Conservation (phyloP, 2,888 invertebrate species). For the Psylliodes chrysocephalus region DNA sequence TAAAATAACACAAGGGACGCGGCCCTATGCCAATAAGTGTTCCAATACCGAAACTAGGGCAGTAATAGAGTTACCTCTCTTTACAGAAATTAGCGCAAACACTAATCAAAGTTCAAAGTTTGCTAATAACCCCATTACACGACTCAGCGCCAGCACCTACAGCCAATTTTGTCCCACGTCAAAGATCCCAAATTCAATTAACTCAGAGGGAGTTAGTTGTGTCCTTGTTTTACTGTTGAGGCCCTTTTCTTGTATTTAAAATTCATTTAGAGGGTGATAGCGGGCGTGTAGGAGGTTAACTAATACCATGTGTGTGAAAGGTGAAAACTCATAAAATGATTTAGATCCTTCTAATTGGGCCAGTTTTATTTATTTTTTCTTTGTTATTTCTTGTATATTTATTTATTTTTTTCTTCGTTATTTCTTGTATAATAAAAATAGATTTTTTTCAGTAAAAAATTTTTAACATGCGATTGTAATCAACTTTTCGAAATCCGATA, state of each 20-base stretch:
- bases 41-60: background rate
- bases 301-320: background rate
- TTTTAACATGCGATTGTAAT: too few species aligned
- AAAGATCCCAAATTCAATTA: slow-evolving; percentile 5
- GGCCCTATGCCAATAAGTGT: background rate
- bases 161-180: slow-evolving; percentile 5
- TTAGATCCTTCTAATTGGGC: too few species aligned
- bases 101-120: slow-evolving; percentile 13
- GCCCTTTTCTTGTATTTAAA: slow-evolving; percentile 1
- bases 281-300: background rate
- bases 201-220: background rate
- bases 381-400: too few species aligned
- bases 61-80: background rate
- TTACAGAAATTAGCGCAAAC: background rate
- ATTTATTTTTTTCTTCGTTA: too few species aligned
- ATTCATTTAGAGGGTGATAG: background rate
- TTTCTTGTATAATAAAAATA: too few species aligned
- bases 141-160: background rate
- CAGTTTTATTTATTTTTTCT: too few species aligned
- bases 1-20: too few species aligned
- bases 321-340: too few species aligned
- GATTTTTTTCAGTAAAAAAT: too few species aligned
- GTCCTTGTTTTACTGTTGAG: background rate
- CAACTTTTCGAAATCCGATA: too few species aligned
- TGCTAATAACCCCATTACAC: slow-evolving; percentile 8